Evolutionary conservation across 1,140 invertebrate genomes (phyloP), one percentile per base, ranked within the genome.

Genomic region (Thaumatotibia leucotreta): DNA sequence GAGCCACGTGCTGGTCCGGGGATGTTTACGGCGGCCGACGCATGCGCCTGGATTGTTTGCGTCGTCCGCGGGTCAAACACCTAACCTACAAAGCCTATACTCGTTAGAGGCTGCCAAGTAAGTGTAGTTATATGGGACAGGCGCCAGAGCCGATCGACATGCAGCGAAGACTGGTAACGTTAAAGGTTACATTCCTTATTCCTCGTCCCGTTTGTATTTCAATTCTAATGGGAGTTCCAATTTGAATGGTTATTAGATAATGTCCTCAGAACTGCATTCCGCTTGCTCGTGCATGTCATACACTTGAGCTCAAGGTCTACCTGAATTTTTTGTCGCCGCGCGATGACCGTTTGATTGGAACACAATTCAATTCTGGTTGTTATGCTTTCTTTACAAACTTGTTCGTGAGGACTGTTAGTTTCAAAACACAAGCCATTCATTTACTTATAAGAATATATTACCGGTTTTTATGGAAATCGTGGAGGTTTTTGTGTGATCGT

Each of bases 21-120:
- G 74, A 70, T 68, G 87, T 88, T 88, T 86, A 89, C 85, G 72
- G 82, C 82, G 75, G 73, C 63, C 67, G 75, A 79, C 85, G 87
- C 87, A 88, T 88, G 87, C 87, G 85, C 73, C 63, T 65, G 65
- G 71, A 83, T 84, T 82, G 83, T 84, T 83, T 76, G 77, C 77
- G 76, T 80, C 81, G 69, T 22, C 73, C 65, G 68, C 81, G 71
- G 85, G 84, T 89, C 86, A 87, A 84, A 83, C 81, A 83, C 83
- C 83, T 83, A 83, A 82, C 74, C 74, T 80, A 83, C 75, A 76
- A 79, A 84, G 79, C 79, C 80, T 82, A 65, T 79, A 81, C 73
- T 77, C 76, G 75, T 78, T 69, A 68, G 52, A 73, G 73, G 73
- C 73, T 75, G 65, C 69, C 77, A 82, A 83, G 82, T 86, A 83